A percentile compares a stretch with the other conserved stretches of the same genome.
These are phyloP conservation scores for Fragum sueziense DNA, from an alignment of 2,888 invertebrate genomes.

Conservation along the genomic window DNA sequence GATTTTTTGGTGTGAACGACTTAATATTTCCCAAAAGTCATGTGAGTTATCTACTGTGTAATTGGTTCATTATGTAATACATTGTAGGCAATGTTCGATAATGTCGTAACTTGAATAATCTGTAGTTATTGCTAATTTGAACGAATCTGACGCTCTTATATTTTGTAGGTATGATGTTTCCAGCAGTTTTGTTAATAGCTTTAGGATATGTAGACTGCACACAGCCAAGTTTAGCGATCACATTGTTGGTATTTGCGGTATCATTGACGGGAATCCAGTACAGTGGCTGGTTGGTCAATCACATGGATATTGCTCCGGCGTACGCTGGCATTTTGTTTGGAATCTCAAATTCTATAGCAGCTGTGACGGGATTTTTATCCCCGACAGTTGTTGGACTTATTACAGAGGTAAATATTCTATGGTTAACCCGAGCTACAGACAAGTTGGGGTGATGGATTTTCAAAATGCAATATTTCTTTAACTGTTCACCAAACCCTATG, in stretches of 20 bases:
- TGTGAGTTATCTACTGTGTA: too few species aligned
- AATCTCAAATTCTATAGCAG: conserved; percentile 80
- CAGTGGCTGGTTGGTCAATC: conserved; percentile 81
- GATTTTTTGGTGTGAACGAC: too few species aligned
- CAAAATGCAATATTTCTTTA: too few species aligned
- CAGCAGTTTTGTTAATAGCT: conserved; percentile 76
- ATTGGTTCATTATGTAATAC: too few species aligned
- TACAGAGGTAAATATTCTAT: conserved; percentile 68
- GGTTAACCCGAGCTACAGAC: too few species aligned
- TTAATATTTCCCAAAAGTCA: too few species aligned
- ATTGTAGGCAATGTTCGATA: too few species aligned
- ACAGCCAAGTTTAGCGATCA: conserved; percentile 73
- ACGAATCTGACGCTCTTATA: too few species aligned
- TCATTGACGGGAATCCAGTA: conserved; percentile 78
- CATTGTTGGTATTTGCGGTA: conserved; percentile 76
- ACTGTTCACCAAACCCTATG: too few species aligned
- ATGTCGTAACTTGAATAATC: too few species aligned
- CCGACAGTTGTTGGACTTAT: conserved; percentile 78
- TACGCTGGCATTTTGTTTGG: conserved; percentile 81
- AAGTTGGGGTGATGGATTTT: too few species aligned
- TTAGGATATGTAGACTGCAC: conserved; percentile 80
- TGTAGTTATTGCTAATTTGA: too few species aligned
- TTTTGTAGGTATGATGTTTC: conserved; percentile 74
- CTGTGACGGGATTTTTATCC: conserved; percentile 80
- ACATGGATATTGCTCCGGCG: conserved; percentile 81